Evolutionary conservation across 2,113 vertebrate genomes (phyloP), one percentile per base, ranked within the genome.

Genomic region (Agelaius phoeniceus): DNA sequence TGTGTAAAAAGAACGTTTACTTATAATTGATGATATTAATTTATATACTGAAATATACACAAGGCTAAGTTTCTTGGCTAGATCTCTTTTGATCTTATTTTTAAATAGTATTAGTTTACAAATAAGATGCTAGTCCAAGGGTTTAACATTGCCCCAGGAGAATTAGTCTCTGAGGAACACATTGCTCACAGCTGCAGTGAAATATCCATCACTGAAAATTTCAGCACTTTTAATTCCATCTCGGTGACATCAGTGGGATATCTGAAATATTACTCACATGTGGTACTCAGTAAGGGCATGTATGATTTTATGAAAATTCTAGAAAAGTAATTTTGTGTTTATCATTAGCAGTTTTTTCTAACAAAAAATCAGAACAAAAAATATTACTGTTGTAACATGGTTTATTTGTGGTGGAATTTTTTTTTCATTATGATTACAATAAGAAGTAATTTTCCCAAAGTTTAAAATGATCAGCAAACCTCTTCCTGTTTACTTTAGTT

Each of bases 161-260:
- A 97, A 84, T 83, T 83, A 57, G 67, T 82, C 91, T 96, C 96
- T 27, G 77, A 81, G 72, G 94, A 97, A 94, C 94, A 97, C 94
- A 95, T 94, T 97, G 96, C 92, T 97, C 90, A 94, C 93, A 98
- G 97, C 96, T 97, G 96, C 24, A 27, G 88, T 77, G 91, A 96
- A 97, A 97, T 71, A 94, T 35, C 90, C 54, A 92, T 96, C 91
- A 92, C 73, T 94, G 87, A 97, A 95, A 96, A 73, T 95, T 97
- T 95, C 90, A 97, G 92, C 85, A 84, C 87, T 97, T 96, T 92
- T 88, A 96, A 97, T 97, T 98, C 94, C 88, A 93, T 43, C 48
- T 96, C 87, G 96, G 57, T 98, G 97, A 98, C 97, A 96, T 98
- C 97, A 97, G 22, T 88, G 72, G 89, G 76, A 91, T 94, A 97